A percentile compares a stretch with the other conserved stretches of the same genome.
Evolutionary conservation across 2,888 invertebrate species (phyloP).

Genomic region (Lepidonotus clava): DNA sequence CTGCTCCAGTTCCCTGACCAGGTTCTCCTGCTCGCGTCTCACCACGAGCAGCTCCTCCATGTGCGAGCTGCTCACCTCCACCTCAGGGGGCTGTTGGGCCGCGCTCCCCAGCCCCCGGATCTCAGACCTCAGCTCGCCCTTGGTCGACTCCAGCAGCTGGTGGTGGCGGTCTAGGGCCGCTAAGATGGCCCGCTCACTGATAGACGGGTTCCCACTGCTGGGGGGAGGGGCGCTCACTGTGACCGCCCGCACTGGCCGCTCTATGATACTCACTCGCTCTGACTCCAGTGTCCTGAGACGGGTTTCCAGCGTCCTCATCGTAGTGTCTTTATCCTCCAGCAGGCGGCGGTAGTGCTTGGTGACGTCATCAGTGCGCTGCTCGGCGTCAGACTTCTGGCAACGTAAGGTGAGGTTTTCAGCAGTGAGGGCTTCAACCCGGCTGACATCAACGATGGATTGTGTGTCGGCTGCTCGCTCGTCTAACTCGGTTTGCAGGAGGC

Average conservation of each 20-base stretch:
- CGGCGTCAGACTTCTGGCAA: neutral
- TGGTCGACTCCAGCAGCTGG: slow-evolving; percentile 27
- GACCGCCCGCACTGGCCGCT: neutral
- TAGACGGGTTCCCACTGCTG: neutral
- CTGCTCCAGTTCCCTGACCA: slow-evolving; percentile 13
- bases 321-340: slow-evolving; percentile 40
- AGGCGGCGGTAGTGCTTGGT: slow-evolving; percentile 29
- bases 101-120: neutral
- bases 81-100: too few species aligned
- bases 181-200: slow-evolving; percentile 1
- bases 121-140: slow-evolving; percentile 17
- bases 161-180: slow-evolving; percentile 36
- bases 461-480: slow-evolving; percentile 29
- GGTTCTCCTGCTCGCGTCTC: neutral
- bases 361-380: slow-evolving; percentile 14
- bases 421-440: neutral
- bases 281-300: neutral
- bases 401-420: neutral
- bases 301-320: neutral
- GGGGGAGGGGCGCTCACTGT: neutral
- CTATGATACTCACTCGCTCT: neutral
- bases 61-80: neutral
- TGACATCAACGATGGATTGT: neutral
- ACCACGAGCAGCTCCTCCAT: neutral
- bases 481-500: slow-evolving; percentile 51